phyloP scores from a whole-genome alignment of 1,140 invertebrate species.

The Lepidostoma basale region DNA sequence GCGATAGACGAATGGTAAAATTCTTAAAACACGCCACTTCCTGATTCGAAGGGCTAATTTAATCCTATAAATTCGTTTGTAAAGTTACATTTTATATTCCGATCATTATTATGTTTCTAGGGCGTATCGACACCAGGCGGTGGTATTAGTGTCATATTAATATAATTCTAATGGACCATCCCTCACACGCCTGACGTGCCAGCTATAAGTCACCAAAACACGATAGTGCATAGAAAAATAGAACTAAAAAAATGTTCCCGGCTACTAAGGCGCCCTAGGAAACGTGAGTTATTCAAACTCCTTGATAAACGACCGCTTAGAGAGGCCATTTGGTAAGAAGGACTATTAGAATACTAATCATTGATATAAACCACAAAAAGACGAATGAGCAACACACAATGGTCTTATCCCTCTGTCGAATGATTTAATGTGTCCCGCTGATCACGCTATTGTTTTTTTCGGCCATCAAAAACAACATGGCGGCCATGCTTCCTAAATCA shows the following conservation, averaged over 20 bases:
- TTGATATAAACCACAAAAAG: conserved; percentile 38
- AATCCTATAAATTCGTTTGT: too few species aligned
- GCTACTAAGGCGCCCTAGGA: conserved; percentile 11
- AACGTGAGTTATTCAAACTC: conserved; percentile 32
- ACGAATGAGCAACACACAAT: conserved; percentile 35
- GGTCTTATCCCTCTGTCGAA: conserved; percentile 13
- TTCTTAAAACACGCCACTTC: too few species aligned
- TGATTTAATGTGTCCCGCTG: conserved; percentile 41
- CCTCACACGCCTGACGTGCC: conserved; percentile 29
- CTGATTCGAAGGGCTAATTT: too few species aligned
- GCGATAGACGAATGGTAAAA: too few species aligned
- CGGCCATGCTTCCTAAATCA: conserved; percentile 7
- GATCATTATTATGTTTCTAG: conserved; percentile 1
- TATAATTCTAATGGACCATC: conserved; percentile 36
- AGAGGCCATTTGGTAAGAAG: conserved; percentile 33
- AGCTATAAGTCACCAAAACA: background rate
- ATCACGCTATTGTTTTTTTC: conserved; percentile 35
- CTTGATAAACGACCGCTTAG: conserved; percentile 41
- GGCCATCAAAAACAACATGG: conserved; percentile 11
- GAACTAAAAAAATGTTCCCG: background rate
- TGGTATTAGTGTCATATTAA: conserved; percentile 36
- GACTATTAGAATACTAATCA: conserved; percentile 45
- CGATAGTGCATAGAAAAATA: background rate
- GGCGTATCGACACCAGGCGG: background rate
- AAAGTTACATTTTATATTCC: too few species aligned